Percentiles rank a stretch among this genome's conserved stretches.
phyloP scores from a whole-genome alignment of 2,113 vertebrate genomes.

The Ivindomyrus marchei region DNA sequence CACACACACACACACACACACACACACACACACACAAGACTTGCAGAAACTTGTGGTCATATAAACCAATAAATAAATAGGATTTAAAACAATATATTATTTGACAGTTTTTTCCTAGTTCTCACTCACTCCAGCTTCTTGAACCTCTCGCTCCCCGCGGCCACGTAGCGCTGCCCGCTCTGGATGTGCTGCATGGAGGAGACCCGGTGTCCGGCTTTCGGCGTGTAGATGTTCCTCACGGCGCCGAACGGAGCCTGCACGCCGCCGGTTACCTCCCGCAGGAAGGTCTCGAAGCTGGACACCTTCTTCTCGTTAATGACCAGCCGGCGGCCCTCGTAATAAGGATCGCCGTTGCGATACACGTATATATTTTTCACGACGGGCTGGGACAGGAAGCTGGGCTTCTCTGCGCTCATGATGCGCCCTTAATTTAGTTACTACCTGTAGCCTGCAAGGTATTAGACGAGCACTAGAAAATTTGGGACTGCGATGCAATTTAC shows the following conservation, averaged over 20 bases:
- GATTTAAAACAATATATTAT: neutral
- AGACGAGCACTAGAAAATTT: neutral
- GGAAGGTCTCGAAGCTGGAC: constrained; percentile 81
- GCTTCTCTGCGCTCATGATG: constrained; percentile 56
- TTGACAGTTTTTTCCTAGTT: neutral
- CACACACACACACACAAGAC: neutral
- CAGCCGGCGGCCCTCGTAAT: constrained; percentile 80
- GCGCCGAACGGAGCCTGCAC: constrained; percentile 86
- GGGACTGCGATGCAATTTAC: neutral
- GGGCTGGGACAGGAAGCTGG: constrained; percentile 75
- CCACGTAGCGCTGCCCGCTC: constrained; percentile 89
- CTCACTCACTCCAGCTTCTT: constrained; percentile 87
- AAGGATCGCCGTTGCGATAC: constrained; percentile 87
- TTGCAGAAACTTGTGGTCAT: neutral
- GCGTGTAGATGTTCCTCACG: constrained; percentile 89
- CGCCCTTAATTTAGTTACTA: constrained; percentile 12
- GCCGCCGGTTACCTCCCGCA: constrained; percentile 82
- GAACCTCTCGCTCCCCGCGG: constrained; percentile 85
- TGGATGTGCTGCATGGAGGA: constrained; percentile 73
- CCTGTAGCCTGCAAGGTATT: neutral
- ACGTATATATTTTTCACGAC: constrained; percentile 83
- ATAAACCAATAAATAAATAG: neutral
- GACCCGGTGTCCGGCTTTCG: constrained; percentile 76
- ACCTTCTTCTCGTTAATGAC: constrained; percentile 84
- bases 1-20: too few species aligned